phyloP scores from a whole-genome alignment of 2,888 invertebrate species.

The Euzophera pinguis region DNA sequence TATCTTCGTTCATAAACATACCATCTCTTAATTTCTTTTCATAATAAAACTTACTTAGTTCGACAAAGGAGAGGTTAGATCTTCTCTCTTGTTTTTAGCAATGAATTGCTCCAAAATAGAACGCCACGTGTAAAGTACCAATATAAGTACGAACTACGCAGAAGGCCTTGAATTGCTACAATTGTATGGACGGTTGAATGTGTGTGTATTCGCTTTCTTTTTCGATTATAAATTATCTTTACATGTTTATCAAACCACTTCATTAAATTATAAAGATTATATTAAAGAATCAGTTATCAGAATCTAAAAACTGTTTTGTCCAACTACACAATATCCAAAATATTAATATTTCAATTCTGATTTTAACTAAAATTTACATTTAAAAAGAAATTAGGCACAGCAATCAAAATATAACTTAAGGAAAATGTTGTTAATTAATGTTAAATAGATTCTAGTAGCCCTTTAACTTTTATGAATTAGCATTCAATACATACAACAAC shows the following conservation, averaged over 20 bases:
- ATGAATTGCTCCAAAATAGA: slow-evolving; percentile 36
- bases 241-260: no score
- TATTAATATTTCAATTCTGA: no score
- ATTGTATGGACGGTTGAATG: slow-evolving; percentile 18
- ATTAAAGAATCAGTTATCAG: no score
- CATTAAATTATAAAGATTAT: no score
- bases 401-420: no score
- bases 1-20: background rate
- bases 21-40: background rate
- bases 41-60: slow-evolving; percentile 7
- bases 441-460: background rate
- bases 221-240: no score
- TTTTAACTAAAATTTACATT: background rate
- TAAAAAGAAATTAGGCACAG: no score
- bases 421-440: no score
- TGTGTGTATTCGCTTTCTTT: slow-evolving; percentile 1
- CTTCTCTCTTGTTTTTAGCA: slow-evolving; percentile 2
- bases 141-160: slow-evolving; percentile 20
- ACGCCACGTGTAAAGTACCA: slow-evolving; percentile 31
- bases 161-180: slow-evolving; percentile 26
- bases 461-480: slow-evolving; percentile 6
- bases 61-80: slow-evolving; percentile 6
- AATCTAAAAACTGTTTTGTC: no score
- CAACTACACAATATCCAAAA: no score
- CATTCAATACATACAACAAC: background rate